Percentiles rank a stretch among this genome's conserved stretches.
phyloP scores from a whole-genome alignment of 2,113 vertebrate genomes.

The Lonchura striata region DNA sequence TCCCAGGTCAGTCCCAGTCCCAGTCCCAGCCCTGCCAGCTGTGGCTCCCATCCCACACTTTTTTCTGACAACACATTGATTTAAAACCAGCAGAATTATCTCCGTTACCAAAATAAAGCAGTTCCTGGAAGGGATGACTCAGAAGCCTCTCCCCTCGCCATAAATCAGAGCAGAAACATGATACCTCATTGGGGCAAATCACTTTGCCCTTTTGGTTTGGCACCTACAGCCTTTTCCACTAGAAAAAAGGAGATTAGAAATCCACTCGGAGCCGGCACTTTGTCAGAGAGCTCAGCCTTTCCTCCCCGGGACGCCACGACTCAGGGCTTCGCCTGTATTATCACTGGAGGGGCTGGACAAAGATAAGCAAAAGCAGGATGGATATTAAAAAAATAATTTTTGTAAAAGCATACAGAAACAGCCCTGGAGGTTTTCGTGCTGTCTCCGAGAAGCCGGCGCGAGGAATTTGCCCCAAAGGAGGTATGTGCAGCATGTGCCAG shows the following conservation, averaged over 20 bases:
- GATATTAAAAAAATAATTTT: not conserved
- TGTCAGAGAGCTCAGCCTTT: not conserved
- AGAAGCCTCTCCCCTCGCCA: not conserved
- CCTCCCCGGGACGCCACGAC: rapidly evolving
- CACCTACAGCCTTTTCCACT: not conserved
- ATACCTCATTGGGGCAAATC: not conserved
- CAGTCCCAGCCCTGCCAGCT: not conserved
- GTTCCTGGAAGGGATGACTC: not conserved
- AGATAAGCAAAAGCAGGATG: not conserved
- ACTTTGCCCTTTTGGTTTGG: not conserved
- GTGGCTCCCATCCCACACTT: rapidly evolving
- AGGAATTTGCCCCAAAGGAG: constrained; percentile 44
- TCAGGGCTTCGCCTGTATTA: not conserved
- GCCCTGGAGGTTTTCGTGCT: not conserved
- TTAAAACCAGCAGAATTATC: not conserved
- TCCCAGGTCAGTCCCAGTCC: too few species aligned
- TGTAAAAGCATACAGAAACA: not conserved
- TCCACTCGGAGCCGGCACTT: rapidly evolving
- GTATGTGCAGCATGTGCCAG: not conserved
- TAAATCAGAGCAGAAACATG: not conserved
- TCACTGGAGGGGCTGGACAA: not conserved
- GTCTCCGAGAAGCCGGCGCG: not conserved
- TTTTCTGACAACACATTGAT: not conserved
- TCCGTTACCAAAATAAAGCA: not conserved
- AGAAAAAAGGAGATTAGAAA: not conserved